Conservation (phyloP, 2,797 vertebrate genomes). For the Enteromius trimaculatus region DNA sequence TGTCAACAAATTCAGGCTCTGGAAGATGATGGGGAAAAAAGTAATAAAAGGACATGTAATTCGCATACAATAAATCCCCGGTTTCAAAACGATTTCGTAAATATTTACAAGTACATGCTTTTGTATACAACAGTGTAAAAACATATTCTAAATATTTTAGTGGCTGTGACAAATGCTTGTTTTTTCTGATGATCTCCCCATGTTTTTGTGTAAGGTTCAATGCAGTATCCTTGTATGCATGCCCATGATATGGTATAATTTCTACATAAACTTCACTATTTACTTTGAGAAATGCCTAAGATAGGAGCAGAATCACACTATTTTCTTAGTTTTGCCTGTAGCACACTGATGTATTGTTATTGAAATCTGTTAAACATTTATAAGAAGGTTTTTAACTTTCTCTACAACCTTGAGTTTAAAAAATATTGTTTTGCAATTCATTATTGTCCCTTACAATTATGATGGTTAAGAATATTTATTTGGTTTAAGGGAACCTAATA, state of each 20-base stretch:
- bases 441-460: not conserved
- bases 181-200: no score
- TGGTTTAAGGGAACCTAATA: not conserved
- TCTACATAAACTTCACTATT: not conserved
- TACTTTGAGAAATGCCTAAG: not conserved
- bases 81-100: not conserved
- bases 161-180: not conserved
- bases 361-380: not conserved
- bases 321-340: not conserved
- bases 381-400: no score
- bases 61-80: not conserved
- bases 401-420: not conserved
- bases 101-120: conserved; percentile 10
- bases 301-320: not conserved
- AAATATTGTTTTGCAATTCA: not conserved
- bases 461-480: not conserved
- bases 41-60: not conserved
- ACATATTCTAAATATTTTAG: not conserved
- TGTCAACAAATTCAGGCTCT: conserved; percentile 27
- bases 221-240: not conserved
- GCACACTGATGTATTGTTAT: not conserved
- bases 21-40: conserved; percentile 2
- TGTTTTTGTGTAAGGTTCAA: not conserved
- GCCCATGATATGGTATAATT: not conserved
- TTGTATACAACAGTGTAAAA: not conserved